phyloP scores from a whole-genome alignment of 2,113 vertebrate genomes.

The Pardalotus punctatus region DNA sequence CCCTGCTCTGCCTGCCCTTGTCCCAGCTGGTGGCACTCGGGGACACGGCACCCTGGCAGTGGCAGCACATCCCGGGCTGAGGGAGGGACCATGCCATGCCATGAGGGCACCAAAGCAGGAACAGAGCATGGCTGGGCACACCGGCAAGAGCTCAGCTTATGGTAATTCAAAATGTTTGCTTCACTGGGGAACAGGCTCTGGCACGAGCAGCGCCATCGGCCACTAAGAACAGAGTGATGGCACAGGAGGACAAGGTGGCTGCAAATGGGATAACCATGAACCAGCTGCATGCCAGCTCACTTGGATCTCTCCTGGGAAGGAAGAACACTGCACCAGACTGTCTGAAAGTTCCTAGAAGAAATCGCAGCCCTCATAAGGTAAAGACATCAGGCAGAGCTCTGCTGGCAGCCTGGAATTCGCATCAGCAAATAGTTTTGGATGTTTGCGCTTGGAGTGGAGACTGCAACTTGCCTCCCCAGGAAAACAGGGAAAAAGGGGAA shows the following conservation, averaged over 20 bases:
- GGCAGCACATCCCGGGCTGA: not conserved
- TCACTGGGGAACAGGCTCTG: not conserved
- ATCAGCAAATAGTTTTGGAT: not conserved
- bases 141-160: not conserved
- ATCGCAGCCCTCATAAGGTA: not conserved
- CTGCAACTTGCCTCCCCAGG: not conserved
- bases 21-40: not conserved
- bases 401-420: not conserved
- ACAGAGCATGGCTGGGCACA: not conserved
- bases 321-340: not conserved
- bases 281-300: not conserved
- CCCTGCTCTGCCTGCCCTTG: not conserved
- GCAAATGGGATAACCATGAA: constrained; percentile 31
- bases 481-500: not conserved
- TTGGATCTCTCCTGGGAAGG: not conserved
- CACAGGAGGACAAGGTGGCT: constrained; percentile 33
- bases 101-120: rapidly evolving
- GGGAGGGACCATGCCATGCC: rapidly evolving
- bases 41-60: not conserved
- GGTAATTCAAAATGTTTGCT: not conserved
- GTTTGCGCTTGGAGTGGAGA: not conserved
- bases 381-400: constrained; percentile 2
- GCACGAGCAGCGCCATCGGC: not conserved
- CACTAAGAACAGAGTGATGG: constrained; percentile 1
- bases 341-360: constrained; percentile 44